Evolutionary conservation across 2,797 vertebrate species (phyloP).

Genomic region (Oreortyx pictus): DNA sequence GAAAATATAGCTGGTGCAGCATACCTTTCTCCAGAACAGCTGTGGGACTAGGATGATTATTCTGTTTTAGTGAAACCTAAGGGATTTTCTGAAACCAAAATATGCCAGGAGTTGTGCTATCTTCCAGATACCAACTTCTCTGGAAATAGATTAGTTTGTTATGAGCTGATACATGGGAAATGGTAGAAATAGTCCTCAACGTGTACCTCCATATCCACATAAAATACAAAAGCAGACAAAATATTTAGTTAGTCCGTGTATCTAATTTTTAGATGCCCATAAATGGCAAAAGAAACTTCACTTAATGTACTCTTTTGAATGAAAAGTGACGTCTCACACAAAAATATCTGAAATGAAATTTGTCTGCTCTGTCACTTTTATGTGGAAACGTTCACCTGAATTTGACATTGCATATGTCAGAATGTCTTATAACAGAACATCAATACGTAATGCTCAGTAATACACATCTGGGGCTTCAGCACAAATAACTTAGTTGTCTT

Average conservation of each 20-base stretch:
- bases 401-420: not conserved
- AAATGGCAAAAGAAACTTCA: not conserved
- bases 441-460: not conserved
- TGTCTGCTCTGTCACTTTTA: not conserved
- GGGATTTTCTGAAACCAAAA: not conserved
- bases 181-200: not conserved
- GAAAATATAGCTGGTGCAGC: not conserved
- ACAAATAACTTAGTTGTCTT: not conserved
- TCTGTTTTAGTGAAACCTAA: not conserved
- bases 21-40: not conserved
- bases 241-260: not conserved
- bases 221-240: not conserved
- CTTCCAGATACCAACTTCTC: not conserved
- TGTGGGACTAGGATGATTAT: not conserved
- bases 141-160: not conserved
- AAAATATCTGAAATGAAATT: not conserved
- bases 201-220: not conserved
- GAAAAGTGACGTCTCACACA: not conserved
- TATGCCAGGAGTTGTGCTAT: not conserved
- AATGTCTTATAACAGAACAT: not conserved
- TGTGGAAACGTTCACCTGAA: accelerated
- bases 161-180: not conserved
- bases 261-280: not conserved
- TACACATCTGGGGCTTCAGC: not conserved
- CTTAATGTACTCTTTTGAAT: not conserved